Evolutionary conservation across 2,113 vertebrate genomes (phyloP).

Genomic region (Scalopus aquaticus): DNA sequence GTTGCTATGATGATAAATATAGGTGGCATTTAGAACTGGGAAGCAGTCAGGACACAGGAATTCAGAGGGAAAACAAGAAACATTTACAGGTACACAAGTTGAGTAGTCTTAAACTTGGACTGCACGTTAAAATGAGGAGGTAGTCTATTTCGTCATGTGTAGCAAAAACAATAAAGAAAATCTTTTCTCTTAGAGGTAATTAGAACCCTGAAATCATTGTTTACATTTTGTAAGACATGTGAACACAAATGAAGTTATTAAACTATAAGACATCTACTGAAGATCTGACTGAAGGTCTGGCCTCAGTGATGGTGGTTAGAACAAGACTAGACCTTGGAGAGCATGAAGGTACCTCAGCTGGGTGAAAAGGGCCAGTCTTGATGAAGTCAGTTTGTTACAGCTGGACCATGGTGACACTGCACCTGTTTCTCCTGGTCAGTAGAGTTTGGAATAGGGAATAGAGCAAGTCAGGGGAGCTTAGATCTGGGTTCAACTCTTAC

Average conservation of each 20-base stretch:
- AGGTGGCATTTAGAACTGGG: not conserved
- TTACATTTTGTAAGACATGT: constrained; percentile 67
- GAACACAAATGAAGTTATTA: constrained; percentile 72
- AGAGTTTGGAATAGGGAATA: not conserved
- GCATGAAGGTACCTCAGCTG: not conserved
- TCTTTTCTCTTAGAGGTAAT: constrained; percentile 50
- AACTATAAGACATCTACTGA: constrained; percentile 78
- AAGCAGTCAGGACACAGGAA: not conserved
- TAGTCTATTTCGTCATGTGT: not conserved
- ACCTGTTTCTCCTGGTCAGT: not conserved
- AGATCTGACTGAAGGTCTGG: constrained; percentile 58
- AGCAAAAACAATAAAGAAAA: constrained; percentile 7
- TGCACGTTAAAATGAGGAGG: not conserved
- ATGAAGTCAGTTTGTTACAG: not conserved
- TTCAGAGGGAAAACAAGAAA: constrained; percentile 17
- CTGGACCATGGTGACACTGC: not conserved
- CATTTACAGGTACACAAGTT: not conserved
- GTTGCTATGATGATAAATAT: not conserved
- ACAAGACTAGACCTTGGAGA: constrained; percentile 61
- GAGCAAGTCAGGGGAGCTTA: not conserved
- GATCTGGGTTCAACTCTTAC: constrained; percentile 2
- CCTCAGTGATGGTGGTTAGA: constrained; percentile 43
- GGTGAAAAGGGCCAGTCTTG: constrained; percentile 17
- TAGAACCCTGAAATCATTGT: constrained; percentile 70
- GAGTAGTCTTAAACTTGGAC: not conserved